A percentile compares a stretch with the other conserved stretches of the same genome.
These are phyloP conservation scores for Tachysurus fulvidraco DNA, from an alignment of 2,113 vertebrate genomes.

Conservation along the genomic window DNA sequence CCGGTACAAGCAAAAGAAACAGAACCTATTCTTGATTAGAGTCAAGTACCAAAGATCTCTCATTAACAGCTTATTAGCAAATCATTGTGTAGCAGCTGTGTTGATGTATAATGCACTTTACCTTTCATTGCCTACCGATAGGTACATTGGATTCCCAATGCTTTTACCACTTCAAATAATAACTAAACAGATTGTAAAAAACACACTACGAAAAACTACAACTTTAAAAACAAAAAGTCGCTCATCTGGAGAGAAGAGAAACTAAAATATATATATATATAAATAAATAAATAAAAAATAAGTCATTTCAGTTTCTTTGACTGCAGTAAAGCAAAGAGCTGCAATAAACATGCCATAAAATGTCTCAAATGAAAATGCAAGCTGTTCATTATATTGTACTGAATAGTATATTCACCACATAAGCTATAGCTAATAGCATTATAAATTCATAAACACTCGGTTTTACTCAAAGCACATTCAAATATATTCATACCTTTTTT, in stretches of 20 bases:
- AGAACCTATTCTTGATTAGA: not conserved
- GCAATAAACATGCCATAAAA: not conserved
- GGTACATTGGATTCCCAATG: not conserved
- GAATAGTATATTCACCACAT: not conserved
- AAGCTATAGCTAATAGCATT: not conserved
- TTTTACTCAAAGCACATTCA: not conserved
- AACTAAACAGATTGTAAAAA: not conserved
- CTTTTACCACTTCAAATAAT: not conserved
- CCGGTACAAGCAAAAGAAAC: not conserved
- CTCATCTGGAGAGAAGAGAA: not conserved
- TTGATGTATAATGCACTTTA: not conserved
- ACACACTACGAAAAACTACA: not conserved
- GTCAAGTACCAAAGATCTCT: not conserved
- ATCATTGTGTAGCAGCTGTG: not conserved
- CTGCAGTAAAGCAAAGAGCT: too few relatives aligned
- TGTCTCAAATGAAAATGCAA: not conserved
- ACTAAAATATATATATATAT: too few relatives aligned
- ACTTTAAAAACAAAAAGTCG: not conserved
- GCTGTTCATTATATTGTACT: not conserved
- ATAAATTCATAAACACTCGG: not conserved
- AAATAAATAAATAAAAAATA: not conserved
- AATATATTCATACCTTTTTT: conserved; percentile 58
- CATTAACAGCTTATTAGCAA: not conserved
- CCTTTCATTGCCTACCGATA: not conserved
- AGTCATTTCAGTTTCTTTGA: not conserved